phyloP scores from a whole-genome alignment of 2,888 invertebrate genomes.

The Lithophane leautieri region DNA sequence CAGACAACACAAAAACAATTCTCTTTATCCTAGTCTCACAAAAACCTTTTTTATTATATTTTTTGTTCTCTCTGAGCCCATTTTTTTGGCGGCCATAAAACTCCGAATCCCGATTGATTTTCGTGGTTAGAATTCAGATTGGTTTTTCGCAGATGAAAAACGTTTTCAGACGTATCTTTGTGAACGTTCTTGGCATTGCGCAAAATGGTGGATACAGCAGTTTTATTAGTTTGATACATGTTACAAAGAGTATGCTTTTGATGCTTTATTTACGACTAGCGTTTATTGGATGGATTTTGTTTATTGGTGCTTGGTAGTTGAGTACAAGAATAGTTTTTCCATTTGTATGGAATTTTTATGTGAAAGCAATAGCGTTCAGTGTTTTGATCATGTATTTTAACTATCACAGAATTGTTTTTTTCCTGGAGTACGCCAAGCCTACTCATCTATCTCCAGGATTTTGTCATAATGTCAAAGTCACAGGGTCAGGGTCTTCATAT shows the following conservation, averaged over 20 bases:
- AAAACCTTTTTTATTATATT: constrained; percentile 33
- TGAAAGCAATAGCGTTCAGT: not conserved
- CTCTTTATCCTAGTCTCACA: constrained; percentile 1
- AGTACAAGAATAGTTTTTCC: constrained; percentile 13
- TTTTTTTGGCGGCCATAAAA: constrained; percentile 46
- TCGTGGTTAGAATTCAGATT: constrained; percentile 59
- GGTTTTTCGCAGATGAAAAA: constrained; percentile 55
- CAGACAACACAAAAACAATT: constrained; percentile 21
- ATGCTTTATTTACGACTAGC: constrained; percentile 46
- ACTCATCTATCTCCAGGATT: no score
- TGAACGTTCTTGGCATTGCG: constrained; percentile 29
- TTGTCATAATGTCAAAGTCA: no score
- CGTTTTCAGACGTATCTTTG: constrained; percentile 23
- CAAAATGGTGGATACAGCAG: constrained; percentile 31
- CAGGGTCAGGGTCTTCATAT: no score
- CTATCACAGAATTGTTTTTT: no score
- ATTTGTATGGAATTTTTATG: not conserved
- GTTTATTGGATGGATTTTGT: constrained; percentile 45
- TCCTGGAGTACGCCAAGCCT: not conserved
- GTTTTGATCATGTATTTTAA: not conserved
- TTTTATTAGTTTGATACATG: constrained; percentile 48
- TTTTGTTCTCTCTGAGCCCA: constrained; percentile 20
- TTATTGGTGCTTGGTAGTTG: constrained; percentile 34
- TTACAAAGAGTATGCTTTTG: constrained; percentile 35
- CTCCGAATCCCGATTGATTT: constrained; percentile 50